Conservation (phyloP, 2,888 invertebrate genomes). For the Merodon equestris region DNA sequence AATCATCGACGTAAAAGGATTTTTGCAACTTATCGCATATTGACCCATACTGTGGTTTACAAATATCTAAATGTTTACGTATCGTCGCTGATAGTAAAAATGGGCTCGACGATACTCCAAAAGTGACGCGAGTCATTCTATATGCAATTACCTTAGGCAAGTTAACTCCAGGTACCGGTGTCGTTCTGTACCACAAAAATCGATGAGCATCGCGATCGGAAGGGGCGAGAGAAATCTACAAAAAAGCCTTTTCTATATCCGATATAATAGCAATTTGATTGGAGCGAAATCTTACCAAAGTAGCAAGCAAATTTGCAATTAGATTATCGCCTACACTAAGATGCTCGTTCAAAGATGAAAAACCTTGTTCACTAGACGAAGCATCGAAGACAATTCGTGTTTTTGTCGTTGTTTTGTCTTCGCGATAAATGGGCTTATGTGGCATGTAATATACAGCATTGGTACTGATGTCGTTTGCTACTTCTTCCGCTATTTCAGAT, state of each 20-base stretch:
- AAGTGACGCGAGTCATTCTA: constrained; percentile 48
- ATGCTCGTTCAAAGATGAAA: constrained; percentile 48
- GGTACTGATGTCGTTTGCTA: background rate
- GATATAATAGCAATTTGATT: constrained; percentile 57
- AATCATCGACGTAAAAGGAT: constrained; percentile 19
- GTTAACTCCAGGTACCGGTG: constrained; percentile 12
- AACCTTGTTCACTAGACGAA: constrained; percentile 43
- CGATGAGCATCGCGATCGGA: constrained; percentile 55
- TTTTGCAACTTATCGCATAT: constrained; percentile 27
- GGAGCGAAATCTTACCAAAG: constrained; percentile 55
- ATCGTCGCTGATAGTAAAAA: constrained; percentile 62
- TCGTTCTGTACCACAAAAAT: constrained; percentile 55
- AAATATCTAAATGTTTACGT: constrained; percentile 45
- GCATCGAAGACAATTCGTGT: constrained; percentile 54
- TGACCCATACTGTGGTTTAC: constrained; percentile 25
- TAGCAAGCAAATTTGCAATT: constrained; percentile 46
- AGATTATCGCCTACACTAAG: constrained; percentile 53
- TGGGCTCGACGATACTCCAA: constrained; percentile 59
- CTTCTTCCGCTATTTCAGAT: background rate
- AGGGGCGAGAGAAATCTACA: constrained; percentile 51
- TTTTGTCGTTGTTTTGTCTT: constrained; percentile 49
- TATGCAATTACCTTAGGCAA: constrained; percentile 4
- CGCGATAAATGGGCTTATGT: constrained; percentile 49
- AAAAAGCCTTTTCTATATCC: constrained; percentile 66
- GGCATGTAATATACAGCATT: constrained; percentile 44